Evolutionary conservation across 2,888 invertebrate genomes (phyloP).

Genomic region (Drosophila tripunctata): DNA sequence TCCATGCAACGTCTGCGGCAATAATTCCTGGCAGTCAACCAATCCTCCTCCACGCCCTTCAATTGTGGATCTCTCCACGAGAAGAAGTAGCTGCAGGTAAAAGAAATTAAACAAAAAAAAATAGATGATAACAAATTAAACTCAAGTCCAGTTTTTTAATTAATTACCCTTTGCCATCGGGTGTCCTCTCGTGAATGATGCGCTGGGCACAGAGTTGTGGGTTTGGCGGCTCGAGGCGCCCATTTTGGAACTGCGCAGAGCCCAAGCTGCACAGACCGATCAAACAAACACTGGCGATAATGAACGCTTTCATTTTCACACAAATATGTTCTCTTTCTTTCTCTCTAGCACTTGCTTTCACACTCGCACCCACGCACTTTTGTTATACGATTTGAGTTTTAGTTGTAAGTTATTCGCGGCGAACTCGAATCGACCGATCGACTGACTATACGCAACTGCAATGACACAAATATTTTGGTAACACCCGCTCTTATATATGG

Average conservation of each 20-base stretch:
- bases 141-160: background rate
- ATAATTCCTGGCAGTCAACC: constrained; percentile 93
- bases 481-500: constrained; percentile 82
- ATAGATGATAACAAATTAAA: background rate
- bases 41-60: constrained; percentile 91
- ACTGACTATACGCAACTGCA: constrained; percentile 65
- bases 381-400: constrained; percentile 48
- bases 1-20: constrained; percentile 96
- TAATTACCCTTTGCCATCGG: constrained; percentile 88
- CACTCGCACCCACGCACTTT: constrained; percentile 68
- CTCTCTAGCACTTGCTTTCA: constrained; percentile 14
- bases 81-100: constrained; percentile 91
- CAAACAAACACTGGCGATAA: constrained; percentile 84
- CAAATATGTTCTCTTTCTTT: constrained; percentile 26
- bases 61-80: constrained; percentile 93
- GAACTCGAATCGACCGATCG: constrained; percentile 58
- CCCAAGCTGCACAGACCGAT: constrained; percentile 82
- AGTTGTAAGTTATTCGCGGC: constrained; percentile 27
- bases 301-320: constrained; percentile 82
- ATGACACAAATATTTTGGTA: constrained; percentile 82
- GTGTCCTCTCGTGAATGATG: constrained; percentile 88
- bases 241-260: constrained; percentile 89
- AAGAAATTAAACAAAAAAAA: background rate
- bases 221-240: constrained; percentile 91
- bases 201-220: constrained; percentile 91